Evolutionary conservation across 2,888 invertebrate species (phyloP), one percentile per base, ranked within the genome.

Genomic region (Timandra comae): DNA sequence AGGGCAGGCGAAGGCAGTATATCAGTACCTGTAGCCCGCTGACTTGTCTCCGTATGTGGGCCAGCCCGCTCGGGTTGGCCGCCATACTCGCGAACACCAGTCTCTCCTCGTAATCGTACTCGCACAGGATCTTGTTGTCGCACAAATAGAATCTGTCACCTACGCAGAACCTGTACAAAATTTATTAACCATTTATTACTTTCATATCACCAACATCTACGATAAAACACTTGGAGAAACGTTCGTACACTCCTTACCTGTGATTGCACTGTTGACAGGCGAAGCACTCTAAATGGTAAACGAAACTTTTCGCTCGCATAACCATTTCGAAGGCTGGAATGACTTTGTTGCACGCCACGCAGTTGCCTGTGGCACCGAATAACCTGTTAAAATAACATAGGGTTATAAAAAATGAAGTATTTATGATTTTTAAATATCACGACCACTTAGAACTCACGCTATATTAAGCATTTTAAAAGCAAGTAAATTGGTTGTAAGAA

Each of bases 251-350:
- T 29, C 40, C 70, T 79, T 76, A 96, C 96, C 96, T 94, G 88
- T 96, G 95, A 87, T 94, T 95, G 82, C 96, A 96, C 74, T 96
- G 95, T 79, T 96, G 96, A 87, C 96, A 96, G 56, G 96, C 95
- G 76, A 96, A 96, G 77, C 96, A 96, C 78, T 96, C 96, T 79
- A 96, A 89, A 84, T 96, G 96, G 86, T 96, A 96, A 47, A 96
- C 96, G 79, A 96, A 95, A 66, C 92, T 92, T 79, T 93, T 92
- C 50, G 95, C 96, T 74, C 95, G 89, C 96, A 97, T 96, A 60
- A 96, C 96, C 95, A 96, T 95, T 87, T 96, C 96, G 82, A 96
- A 96, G 49, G 96, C 95, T 42, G 96, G 96, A 77, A 96, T 96
- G 70, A 93, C 92, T 89, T 96, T 96, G 81, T 92, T 92, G 86